phyloP scores from a whole-genome alignment of 1,140 invertebrate species.

The Ceratina calcarata region DNA sequence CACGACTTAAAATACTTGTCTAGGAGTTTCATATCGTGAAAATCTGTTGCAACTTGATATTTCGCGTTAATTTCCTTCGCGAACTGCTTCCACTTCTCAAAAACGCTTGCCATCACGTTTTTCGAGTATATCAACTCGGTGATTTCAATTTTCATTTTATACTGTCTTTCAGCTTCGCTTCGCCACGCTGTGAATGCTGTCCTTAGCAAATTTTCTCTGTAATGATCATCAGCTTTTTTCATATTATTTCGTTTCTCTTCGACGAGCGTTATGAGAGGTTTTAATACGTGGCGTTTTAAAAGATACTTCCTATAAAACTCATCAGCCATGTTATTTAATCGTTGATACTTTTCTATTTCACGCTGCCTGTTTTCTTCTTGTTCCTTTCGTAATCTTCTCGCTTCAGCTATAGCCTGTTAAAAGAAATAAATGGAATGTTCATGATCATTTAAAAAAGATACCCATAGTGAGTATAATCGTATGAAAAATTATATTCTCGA shows the following conservation, averaged over 20 bases:
- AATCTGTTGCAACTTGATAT: constrained; percentile 72
- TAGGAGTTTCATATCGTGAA: constrained; percentile 70
- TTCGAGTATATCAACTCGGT: constrained; percentile 56
- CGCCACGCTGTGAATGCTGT: constrained; percentile 66
- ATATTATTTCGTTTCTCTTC: constrained; percentile 60
- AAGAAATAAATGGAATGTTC: constrained; percentile 14
- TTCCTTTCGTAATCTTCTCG: constrained; percentile 67
- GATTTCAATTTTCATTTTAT: constrained; percentile 55
- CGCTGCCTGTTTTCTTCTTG: constrained; percentile 63
- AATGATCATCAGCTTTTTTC: constrained; percentile 63
- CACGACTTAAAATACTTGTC: constrained; percentile 62
- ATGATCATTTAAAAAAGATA: constrained; percentile 9
- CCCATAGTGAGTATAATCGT: not conserved
- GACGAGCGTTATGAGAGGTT: constrained; percentile 66
- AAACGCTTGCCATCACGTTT: constrained; percentile 61
- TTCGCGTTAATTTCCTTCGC: constrained; percentile 59
- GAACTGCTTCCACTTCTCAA: constrained; percentile 66
- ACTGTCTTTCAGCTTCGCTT: constrained; percentile 42
- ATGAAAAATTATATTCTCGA: constrained; percentile 15
- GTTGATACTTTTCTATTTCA: constrained; percentile 65
- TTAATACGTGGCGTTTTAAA: constrained; percentile 67
- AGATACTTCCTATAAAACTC: constrained; percentile 71
- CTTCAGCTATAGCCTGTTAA: constrained; percentile 69
- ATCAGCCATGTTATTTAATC: constrained; percentile 62
- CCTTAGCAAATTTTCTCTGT: constrained; percentile 47